Conservation (phyloP, 2,113 vertebrate genomes). For the Aptenodytes forsteri region DNA sequence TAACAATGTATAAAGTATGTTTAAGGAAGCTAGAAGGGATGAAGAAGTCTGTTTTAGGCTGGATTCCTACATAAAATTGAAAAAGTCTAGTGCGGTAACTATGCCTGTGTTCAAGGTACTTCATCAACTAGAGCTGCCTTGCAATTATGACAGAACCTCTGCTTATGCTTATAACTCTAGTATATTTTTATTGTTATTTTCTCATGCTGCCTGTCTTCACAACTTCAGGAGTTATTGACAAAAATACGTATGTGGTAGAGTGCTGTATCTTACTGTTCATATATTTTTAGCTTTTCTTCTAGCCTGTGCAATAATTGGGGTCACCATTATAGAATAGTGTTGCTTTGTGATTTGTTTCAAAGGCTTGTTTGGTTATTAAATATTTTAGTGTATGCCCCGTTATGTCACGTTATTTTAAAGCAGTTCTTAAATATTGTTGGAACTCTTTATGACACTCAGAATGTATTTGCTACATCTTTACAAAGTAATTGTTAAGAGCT, state of each 20-base stretch:
- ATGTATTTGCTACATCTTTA: conserved; percentile 51
- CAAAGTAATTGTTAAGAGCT: conserved; percentile 56
- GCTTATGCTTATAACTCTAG: background rate
- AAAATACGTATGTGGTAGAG: background rate
- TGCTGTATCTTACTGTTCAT: background rate
- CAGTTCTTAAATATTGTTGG: conserved; percentile 54
- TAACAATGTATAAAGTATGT: background rate
- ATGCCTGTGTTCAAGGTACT: background rate
- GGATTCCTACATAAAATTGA: background rate
- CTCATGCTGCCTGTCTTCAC: background rate
- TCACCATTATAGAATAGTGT: background rate
- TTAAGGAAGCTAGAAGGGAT: background rate
- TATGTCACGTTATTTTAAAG: conserved; percentile 68
- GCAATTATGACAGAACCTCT: background rate
- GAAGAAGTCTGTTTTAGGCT: background rate
- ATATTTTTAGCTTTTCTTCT: background rate
- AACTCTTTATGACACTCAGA: conserved; percentile 45
- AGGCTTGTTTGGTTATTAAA: conserved; percentile 60
- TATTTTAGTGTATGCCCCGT: conserved; percentile 66
- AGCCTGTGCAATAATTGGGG: conserved; percentile 20
- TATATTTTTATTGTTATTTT: conserved; percentile 18
- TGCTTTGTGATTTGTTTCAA: conserved; percentile 53
- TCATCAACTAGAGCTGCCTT: background rate
- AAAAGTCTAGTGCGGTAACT: background rate
- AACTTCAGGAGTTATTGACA: conserved; percentile 27